A percentile compares a stretch with the other conserved stretches of the same genome.
Conservation (phyloP, 2,797 vertebrate genomes). For the Somateria mollissima region DNA sequence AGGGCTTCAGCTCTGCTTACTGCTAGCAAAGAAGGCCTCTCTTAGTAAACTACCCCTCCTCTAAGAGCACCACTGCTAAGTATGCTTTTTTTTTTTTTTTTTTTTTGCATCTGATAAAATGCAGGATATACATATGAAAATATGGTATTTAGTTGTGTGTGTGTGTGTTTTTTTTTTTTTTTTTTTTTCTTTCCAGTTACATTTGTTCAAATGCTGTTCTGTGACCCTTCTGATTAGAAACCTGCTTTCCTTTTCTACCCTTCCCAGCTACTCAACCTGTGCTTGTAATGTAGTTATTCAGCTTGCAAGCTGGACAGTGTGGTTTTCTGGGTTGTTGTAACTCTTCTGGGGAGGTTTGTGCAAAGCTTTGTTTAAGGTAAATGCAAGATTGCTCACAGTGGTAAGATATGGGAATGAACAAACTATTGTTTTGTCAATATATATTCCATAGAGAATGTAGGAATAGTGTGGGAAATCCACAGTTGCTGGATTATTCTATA, state of each 20-base stretch:
- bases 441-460: not conserved
- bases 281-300: not conserved
- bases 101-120: not conserved
- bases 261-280: not conserved
- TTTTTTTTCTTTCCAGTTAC: not conserved
- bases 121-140: not conserved
- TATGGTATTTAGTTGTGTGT: not conserved
- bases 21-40: not conserved
- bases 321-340: not conserved
- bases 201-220: not conserved
- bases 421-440: not conserved
- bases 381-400: not conserved
- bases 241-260: not conserved
- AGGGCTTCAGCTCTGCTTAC: not conserved
- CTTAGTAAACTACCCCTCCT: not conserved
- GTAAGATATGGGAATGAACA: not conserved
- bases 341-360: not conserved
- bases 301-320: fast-evolving
- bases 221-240: not conserved
- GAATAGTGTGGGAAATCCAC: not conserved
- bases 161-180: not conserved
- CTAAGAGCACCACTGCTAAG: not conserved
- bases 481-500: not conserved
- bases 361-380: not conserved
- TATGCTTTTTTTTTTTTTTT: not conserved